A percentile compares a stretch with the other conserved stretches of the same genome.
Evolutionary conservation across 1,140 invertebrate species (phyloP).

Genomic region (Pteromalus puparum): DNA sequence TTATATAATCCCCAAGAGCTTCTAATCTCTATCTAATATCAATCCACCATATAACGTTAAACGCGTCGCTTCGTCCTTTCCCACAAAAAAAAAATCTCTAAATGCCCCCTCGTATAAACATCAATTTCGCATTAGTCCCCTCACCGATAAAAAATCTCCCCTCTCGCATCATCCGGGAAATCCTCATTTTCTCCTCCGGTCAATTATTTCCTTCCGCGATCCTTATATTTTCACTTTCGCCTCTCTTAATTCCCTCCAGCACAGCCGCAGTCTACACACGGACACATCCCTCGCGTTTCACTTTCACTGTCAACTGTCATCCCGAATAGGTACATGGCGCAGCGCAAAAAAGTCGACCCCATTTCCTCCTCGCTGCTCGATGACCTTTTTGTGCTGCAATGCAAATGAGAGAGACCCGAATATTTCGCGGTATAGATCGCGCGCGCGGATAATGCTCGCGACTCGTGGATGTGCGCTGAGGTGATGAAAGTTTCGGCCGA

Average conservation of each 20-base stretch:
- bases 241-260: not conserved
- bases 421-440: slow-evolving; percentile 44
- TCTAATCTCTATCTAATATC: slow-evolving; percentile 24
- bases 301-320: slow-evolving; percentile 41
- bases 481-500: slow-evolving; percentile 25
- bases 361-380: slow-evolving; percentile 14
- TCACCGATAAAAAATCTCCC: not conserved
- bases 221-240: slow-evolving; percentile 28
- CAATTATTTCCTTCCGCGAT: slow-evolving; percentile 28
- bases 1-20: not conserved
- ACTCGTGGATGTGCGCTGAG: not conserved
- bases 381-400: slow-evolving; percentile 59
- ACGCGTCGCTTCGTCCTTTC: not conserved
- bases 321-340: not conserved
- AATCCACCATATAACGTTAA: not conserved
- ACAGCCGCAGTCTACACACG: not conserved
- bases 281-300: not conserved
- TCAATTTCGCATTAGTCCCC: slow-evolving; percentile 27
- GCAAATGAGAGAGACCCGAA: slow-evolving; percentile 59
- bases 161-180: not conserved
- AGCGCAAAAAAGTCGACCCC: slow-evolving; percentile 9
- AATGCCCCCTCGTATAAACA: not conserved
- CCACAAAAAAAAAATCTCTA: slow-evolving; percentile 10
- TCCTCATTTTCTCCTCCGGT: not conserved
- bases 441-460: slow-evolving; percentile 4